Base-by-base conservation (phyloP, 2,113 vertebrate genomes). In the Cyrtonyx montezumae region DNA sequence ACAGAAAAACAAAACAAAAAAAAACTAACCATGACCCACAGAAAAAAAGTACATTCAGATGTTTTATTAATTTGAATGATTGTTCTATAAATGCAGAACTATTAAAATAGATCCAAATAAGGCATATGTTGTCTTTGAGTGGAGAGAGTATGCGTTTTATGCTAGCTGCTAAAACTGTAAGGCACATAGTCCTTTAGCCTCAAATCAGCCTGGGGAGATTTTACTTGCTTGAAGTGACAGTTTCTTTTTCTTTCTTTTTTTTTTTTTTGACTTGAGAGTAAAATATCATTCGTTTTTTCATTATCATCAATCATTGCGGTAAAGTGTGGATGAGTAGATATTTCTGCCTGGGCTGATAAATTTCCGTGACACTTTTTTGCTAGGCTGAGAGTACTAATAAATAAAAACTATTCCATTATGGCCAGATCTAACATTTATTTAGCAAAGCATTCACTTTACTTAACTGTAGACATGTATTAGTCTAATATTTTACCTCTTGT, bases 381-480 rank as follows among this genome's bases (percentile, higher is more conserved):
- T 88, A 84, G 85, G 48, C 90, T 95, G 90, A 94, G 91, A 94
- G 93, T 96, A 94, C 93, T 94, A 96, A 96, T 96, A 96, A 96
- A 96, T 96, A 95, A 96, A 96, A 95, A 95, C 69, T 93, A 81
- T 79, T 93, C 91, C 95, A 93, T 96, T 95, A 96, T 93, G 91
- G 79, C 66, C 51, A 95, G 91, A 90, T 95, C 91, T 94, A 95
- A 86, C 94, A 93, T 96, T 95, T 96, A 92, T 94, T 91, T 91
- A 94, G 90, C 73, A 84, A 84, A 95, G 40, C 16, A 0, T 76
- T 95, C 94, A 76, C 93, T 94, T 96, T 80, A 94, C 94, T 95
- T 93, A 94, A 81, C 85, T 86, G 76, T 91, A 68, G 85, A 91
- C 86, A 80, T 80, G 76, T 94, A 90, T 96, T 94, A 93, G 90